A percentile compares a stretch with the other conserved stretches of the same genome.
These are phyloP conservation scores for Astur gentilis DNA, from an alignment of 2,113 vertebrate species.

Conservation along the genomic window DNA sequence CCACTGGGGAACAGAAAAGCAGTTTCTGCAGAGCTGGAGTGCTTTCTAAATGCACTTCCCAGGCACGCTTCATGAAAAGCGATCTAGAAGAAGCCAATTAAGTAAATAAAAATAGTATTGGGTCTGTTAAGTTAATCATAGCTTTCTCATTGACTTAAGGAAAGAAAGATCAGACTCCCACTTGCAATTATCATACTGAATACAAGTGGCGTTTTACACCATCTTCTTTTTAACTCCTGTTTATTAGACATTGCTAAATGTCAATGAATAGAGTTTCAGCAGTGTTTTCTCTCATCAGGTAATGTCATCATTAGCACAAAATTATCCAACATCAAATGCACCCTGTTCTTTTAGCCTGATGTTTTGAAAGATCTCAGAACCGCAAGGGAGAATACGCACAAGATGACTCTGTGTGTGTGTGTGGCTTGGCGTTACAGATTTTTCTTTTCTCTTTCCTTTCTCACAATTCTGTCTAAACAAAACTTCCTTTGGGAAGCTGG, in stretches of 20 bases:
- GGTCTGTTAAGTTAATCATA: background rate
- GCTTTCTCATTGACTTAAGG: background rate
- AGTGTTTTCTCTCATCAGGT: background rate
- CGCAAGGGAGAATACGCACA: background rate
- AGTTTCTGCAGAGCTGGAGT: background rate
- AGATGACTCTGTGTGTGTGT: background rate
- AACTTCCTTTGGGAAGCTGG: background rate
- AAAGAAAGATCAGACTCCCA: background rate
- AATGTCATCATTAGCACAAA: background rate
- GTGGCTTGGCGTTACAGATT: background rate
- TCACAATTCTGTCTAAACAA: background rate
- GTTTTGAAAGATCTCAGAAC: background rate
- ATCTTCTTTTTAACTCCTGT: background rate
- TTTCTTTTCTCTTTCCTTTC: background rate
- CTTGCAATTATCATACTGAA: background rate
- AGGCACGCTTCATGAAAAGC: background rate
- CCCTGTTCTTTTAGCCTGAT: background rate
- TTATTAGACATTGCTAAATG: background rate
- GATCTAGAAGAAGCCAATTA: background rate
- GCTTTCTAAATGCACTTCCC: background rate
- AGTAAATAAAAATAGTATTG: slow-evolving; percentile 1
- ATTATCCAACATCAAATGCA: background rate
- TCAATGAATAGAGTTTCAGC: background rate
- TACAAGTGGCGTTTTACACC: background rate
- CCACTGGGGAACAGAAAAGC: background rate